A percentile compares a stretch with the other conserved stretches of the same genome.
Conservation (phyloP, 2,888 invertebrate species). For the Sphaerophoria rueppellii region DNA sequence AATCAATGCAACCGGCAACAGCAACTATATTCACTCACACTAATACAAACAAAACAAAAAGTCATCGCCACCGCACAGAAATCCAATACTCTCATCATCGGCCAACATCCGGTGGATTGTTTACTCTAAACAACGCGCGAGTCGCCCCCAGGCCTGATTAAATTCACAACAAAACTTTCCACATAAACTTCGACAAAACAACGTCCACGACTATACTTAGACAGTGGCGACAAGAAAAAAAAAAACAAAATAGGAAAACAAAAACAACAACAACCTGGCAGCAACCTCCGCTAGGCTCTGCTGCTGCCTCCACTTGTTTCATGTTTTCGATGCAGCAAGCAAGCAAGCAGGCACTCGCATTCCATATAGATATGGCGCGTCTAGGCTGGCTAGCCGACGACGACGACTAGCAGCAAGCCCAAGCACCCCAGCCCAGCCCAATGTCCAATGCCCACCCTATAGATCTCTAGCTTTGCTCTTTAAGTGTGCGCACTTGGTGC, state of each 20-base stretch:
- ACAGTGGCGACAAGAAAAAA: constrained; percentile 31
- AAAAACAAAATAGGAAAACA: constrained; percentile 5
- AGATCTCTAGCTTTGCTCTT: constrained; percentile 28
- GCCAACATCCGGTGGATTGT: constrained; percentile 73
- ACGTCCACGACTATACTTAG: constrained; percentile 8
- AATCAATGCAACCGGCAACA: constrained; percentile 37
- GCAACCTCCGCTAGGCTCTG: constrained; percentile 39
- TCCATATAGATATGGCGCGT: constrained; percentile 63
- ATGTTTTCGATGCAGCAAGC: neutral
- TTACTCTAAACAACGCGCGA: constrained; percentile 66
- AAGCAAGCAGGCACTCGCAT: constrained; percentile 51
- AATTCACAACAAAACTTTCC: constrained; percentile 72
- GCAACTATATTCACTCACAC: neutral
- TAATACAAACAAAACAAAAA: constrained; percentile 13
- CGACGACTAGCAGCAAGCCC: constrained; percentile 7
- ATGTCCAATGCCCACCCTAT: constrained; percentile 22
- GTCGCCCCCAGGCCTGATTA: constrained; percentile 70
- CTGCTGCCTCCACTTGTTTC: constrained; percentile 46
- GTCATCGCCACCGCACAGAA: constrained; percentile 49
- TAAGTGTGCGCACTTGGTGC: constrained; percentile 38
- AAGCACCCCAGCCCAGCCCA: constrained; percentile 7
- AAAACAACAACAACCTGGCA: constrained; percentile 36
- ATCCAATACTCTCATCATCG: constrained; percentile 61
- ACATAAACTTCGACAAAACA: constrained; percentile 65
- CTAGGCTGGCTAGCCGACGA: constrained; percentile 46